Evolutionary conservation across 2,113 vertebrate species (phyloP), one percentile per base, ranked within the genome.

Genomic region (Grammomys dolichurus): DNA sequence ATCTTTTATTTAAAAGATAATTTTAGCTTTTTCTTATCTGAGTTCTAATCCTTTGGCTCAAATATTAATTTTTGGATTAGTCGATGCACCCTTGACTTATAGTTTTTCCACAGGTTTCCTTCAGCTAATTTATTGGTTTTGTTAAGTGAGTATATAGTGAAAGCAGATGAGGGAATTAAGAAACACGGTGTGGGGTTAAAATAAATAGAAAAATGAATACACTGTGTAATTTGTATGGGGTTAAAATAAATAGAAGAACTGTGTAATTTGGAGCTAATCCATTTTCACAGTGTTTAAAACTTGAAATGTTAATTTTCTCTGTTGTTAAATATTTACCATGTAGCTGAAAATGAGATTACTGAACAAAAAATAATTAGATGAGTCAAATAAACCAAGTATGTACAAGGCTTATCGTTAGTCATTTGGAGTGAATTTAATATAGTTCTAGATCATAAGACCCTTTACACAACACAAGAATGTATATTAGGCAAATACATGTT

Each of bases 261-360:
- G 0, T 85, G 54, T 82, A n/a, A 96, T 54, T 95, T 98, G 81
- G 93, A 98, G 67, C 58, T 1, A 20, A 96, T 96, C 72, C 43
- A 95, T 87, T 97, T 98, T 89, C 97, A 70, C 89, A 96, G 43
- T 88, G 85, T 77, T 97, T 91, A 93, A 87, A 97, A 96, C 80
- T 90, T 97, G 5, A 69, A 98, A 96, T 11, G 0, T 96, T 97
- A 91, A 96, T 97, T 98, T 96, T 60, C 33, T 91, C 60, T 75
- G 92, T 97, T 97, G 85, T 96, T 97, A 98, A 98, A 95, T 98
- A 98, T 98, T 98, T 96, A 95, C n/a, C 17, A 93, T 65, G 51
- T 46, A 96, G 67, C n/a, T 19, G 91, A 12, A 89, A 96, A 96
- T 93, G 31, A 96, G 98, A 97, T 95, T 96, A 95, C 70, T 69